Base-by-base conservation (phyloP, 2,113 vertebrate genomes). In the Psilopogon haemacephalus region DNA sequence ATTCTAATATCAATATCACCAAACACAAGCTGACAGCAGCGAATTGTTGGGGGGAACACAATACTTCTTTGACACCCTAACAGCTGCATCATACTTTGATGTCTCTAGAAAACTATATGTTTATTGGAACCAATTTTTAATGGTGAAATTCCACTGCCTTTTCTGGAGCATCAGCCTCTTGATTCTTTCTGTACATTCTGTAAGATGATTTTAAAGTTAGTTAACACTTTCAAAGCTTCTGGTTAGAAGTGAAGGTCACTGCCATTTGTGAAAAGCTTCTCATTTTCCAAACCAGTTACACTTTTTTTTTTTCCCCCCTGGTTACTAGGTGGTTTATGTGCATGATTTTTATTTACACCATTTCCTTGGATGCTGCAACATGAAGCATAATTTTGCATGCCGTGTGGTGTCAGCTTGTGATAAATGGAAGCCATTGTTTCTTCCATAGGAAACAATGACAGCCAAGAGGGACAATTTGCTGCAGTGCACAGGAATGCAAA, bases 371-470 rank as follows among this genome's bases (percentile, higher is more conserved):
- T 81, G 69, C 35, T 72, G 73, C 52, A 23, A 55, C 18, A 69
- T 71, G 56, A 73, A 65, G 46, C 8, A 48, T 59, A n/a, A 73
- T 89, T 95, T 88, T 42, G 2, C 78, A 58, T 82, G 67, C 87
- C 6, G 5, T 44, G 35, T 84, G 62, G 62, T 90, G 83, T 94
- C 95, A 95, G 91, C 89, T 79, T n/a, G 2, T 95, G 90, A 96
- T 95, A 89, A 94, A 96, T 93, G 91, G 87, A 55, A 85, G 72
- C 80, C 79, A 78, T 85, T 94, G 93, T 95, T 95, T 62, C 84
- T 95, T 95, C 93, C 6, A 2, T 77, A 95, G 93, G 94, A 96
- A 96, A 95, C 88, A 89, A 84, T 95, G 96, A 92, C 88, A 87
- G 94, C 90, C 94, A 93, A 95, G 56, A 87, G 82, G 77, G 93